phyloP scores from a whole-genome alignment of 1,140 invertebrate species.

The Drosophila sucinea region DNA sequence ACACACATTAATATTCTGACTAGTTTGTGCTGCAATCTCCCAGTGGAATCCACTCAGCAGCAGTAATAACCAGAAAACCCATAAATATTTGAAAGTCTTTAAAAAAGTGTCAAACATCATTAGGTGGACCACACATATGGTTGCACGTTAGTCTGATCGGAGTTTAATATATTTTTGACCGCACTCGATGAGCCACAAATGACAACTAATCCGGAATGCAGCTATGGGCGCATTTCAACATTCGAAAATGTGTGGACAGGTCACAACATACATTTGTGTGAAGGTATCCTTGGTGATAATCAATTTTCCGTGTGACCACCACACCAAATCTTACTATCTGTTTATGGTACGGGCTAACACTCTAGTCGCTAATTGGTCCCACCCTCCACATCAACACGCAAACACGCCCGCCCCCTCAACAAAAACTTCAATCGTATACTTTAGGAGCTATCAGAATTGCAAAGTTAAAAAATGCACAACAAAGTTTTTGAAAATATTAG shows the following conservation, averaged over 20 bases:
- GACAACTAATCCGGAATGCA: conserved; percentile 42
- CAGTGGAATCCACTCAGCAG: conserved; percentile 25
- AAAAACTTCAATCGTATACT: not conserved
- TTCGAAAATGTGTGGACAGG: conserved; percentile 59
- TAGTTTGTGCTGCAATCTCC: conserved; percentile 62
- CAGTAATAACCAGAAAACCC: conserved; percentile 36
- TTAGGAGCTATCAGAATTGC: not conserved
- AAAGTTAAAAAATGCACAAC: too few relatives aligned
- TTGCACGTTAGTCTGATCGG: not conserved
- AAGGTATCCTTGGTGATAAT: conserved; percentile 77
- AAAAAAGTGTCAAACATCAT: conserved; percentile 39
- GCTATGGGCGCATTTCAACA: conserved; percentile 15
- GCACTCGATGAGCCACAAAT: conserved; percentile 51
- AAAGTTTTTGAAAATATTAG: too few relatives aligned
- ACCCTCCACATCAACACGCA: not conserved
- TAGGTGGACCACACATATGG: conserved; percentile 19
- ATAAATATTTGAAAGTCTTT: conserved; percentile 40
- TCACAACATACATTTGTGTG: conserved; percentile 3
- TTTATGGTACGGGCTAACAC: conserved; percentile 13
- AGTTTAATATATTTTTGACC: conserved; percentile 29
- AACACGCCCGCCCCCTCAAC: not conserved
- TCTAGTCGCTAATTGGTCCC: not conserved
- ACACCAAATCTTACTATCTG: conserved; percentile 23
- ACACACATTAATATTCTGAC: conserved; percentile 81
- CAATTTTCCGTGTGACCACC: conserved; percentile 50